phyloP scores from a whole-genome alignment of 2,888 invertebrate species.

The Ommatoiulus sabulosus region DNA sequence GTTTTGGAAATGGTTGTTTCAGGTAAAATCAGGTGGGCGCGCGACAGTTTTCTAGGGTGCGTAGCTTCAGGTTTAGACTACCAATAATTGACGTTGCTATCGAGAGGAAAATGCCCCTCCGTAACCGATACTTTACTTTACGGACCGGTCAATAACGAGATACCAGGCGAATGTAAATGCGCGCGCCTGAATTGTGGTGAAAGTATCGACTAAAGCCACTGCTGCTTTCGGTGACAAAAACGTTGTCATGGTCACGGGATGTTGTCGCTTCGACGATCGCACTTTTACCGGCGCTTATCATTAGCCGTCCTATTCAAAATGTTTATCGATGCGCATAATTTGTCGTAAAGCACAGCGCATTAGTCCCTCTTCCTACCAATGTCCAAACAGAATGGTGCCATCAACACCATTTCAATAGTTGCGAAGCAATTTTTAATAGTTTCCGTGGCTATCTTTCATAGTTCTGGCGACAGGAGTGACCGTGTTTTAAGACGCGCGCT shows the following conservation, averaged over 20 bases:
- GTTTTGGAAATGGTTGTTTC: neutral
- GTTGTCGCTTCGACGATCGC: neutral
- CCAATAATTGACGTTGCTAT: neutral
- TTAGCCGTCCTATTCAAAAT: neutral
- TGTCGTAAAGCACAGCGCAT: neutral
- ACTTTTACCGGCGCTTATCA: neutral
- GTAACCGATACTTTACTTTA: too few relatives aligned
- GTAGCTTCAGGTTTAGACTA: neutral
- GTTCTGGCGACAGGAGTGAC: neutral
- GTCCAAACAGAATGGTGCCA: neutral
- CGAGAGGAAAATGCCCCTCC: too few relatives aligned
- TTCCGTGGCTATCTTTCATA: neutral
- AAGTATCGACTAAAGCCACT: too few relatives aligned
- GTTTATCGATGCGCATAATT: neutral
- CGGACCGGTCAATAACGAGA: too few relatives aligned
- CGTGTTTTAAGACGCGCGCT: neutral
- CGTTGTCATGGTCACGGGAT: constrained; percentile 38
- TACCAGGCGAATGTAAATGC: too few relatives aligned
- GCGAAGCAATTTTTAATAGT: too few relatives aligned
- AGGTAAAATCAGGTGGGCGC: neutral
- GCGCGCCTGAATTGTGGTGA: too few relatives aligned
- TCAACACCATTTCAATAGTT: neutral
- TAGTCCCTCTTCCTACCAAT: neutral
- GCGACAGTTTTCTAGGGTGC: neutral
- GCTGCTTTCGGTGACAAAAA: too few relatives aligned